phyloP scores from a whole-genome alignment of 2,113 vertebrate species.

The Nothoprocta perdicaria region DNA sequence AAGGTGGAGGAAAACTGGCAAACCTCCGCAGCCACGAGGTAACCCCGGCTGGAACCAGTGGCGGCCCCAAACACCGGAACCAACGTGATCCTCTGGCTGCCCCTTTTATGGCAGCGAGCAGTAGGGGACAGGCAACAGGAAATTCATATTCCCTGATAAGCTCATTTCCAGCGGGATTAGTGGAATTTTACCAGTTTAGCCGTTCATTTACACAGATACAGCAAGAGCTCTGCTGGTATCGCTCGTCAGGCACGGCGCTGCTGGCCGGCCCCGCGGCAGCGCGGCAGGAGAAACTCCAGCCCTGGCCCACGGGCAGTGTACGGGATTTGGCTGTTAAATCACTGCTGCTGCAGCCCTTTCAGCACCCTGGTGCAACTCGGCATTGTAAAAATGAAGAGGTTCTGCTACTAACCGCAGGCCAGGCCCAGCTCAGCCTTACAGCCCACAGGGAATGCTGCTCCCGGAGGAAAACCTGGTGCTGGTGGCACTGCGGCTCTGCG shows the following conservation, averaged over 20 bases:
- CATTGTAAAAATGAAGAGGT: neutral
- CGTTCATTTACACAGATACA: neutral
- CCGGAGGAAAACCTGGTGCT: neutral
- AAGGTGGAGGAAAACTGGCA: neutral
- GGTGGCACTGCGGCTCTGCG: neutral
- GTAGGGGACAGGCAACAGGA: neutral
- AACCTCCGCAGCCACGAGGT: neutral
- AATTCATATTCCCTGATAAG: neutral
- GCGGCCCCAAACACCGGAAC: neutral
- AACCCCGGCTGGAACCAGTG: neutral
- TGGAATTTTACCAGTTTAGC: conserved; percentile 14
- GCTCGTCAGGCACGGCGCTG: neutral
- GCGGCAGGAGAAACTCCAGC: neutral
- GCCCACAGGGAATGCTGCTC: accelerated
- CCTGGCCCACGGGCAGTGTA: neutral
- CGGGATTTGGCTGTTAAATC: accelerated
- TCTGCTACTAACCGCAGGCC: accelerated
- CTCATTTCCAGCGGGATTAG: neutral
- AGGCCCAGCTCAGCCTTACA: neutral
- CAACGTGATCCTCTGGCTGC: neutral
- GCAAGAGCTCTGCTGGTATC: accelerated
- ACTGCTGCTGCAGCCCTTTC: neutral
- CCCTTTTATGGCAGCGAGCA: neutral
- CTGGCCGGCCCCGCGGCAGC: accelerated
- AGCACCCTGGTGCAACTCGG: neutral